Evolutionary conservation across 2,888 invertebrate species (phyloP), one percentile per base, ranked within the genome.

Genomic region (Ferdinandea cuprea): DNA sequence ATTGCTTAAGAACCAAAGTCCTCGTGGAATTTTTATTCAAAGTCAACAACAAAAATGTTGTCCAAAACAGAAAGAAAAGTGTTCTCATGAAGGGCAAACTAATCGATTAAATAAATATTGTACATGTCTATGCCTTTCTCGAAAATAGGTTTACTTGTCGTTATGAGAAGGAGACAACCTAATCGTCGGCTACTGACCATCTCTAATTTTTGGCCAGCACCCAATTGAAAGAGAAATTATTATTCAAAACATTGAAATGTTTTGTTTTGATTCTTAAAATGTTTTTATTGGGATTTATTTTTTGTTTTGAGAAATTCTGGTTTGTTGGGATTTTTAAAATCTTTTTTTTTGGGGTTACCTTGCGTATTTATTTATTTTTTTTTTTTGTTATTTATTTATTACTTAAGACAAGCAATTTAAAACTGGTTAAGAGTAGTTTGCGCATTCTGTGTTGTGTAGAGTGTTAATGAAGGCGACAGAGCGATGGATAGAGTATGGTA

Each of bases 141-240:
- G 30, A 40, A 28, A 17, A 46, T 40, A 25, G n/a, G 40, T 42
- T 58, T 11, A 5, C 6, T 25, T 59, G 3, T 0, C 17, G n/a
- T n/a, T n/a, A n/a, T n/a, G 32, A 46, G 46, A 68, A 35, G 37
- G n/a, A n/a, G n/a, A n/a, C n/a, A 37, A 68, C 44, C 44, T 30
- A 15, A 32, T 13, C 56, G 28, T 13, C 56, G 28, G n/a, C 42
- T 50, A n/a, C n/a, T 40, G 61, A 35, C 44, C 8, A 35, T 59
- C 37, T 59, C 32, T 40, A 44, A 28, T 19, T 58, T 19, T 61
- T 59, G 50, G 71, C 59, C 9, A 9, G 2, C 15, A 2, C 40
- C 71, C 71, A 71, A 61, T 42, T 15, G 59, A 71, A 71, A 71
- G 59, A 59, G 59, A 71, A 71, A 71, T n/a, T n/a, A n/a, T n/a